These are phyloP conservation scores for Andrena trimmerana DNA, from an alignment of 2,888 invertebrate species.

Conservation along the genomic window DNA sequence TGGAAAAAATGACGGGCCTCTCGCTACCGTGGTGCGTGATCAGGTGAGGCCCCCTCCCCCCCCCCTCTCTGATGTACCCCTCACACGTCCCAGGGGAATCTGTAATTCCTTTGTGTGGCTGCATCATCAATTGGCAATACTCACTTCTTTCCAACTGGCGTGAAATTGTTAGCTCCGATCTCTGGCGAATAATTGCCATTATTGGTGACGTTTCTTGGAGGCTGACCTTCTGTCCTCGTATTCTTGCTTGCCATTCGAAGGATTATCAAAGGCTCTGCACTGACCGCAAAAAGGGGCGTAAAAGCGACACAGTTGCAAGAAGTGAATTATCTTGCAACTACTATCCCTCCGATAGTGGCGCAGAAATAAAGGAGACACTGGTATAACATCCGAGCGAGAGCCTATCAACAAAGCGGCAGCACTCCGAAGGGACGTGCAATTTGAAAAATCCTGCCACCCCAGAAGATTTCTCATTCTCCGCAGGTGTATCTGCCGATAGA, in stretches of 20 bases:
- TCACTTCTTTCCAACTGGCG: neutral
- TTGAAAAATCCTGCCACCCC: constrained; percentile 49
- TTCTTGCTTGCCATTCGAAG: neutral
- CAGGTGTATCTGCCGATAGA: neutral
- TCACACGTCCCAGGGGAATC: constrained; percentile 47
- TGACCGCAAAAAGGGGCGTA: neutral
- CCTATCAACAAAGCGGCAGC: neutral
- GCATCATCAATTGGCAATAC: constrained; percentile 44
- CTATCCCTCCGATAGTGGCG: constrained; percentile 32
- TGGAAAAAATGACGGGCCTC: constrained; percentile 82
- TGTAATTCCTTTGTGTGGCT: constrained; percentile 45
- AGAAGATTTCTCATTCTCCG: neutral
- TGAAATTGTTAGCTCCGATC: neutral
- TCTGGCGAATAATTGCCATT: neutral
- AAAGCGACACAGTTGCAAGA: constrained; percentile 31
- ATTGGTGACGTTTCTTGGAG: neutral
- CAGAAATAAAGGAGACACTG: constrained; percentile 27
- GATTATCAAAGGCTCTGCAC: too few relatives aligned
- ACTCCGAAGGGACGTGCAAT: constrained; percentile 36
- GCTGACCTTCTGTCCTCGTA: neutral
- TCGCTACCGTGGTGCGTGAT: constrained; percentile 83
- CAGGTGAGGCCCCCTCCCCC: constrained; percentile 67
- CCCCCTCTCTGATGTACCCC: constrained; percentile 50
- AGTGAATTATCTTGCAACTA: constrained; percentile 11
- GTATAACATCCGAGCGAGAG: constrained; percentile 31